phyloP scores from a whole-genome alignment of 2,888 invertebrate species.

The Mayetiola destructor region DNA sequence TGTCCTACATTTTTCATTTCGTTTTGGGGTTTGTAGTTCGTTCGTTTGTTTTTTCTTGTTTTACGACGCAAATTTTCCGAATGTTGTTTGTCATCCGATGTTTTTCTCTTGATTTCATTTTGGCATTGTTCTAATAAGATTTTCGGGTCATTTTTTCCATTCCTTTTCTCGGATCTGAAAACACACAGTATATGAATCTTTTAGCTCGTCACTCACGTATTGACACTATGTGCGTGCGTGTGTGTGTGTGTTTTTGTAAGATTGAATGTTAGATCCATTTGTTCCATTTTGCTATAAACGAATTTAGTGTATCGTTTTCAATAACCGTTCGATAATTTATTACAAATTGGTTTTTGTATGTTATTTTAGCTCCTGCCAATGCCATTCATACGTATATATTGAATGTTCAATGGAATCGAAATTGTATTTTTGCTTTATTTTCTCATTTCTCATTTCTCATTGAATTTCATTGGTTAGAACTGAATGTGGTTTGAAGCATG shows the following conservation, averaged over 20 bases:
- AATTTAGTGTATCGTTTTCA: background rate
- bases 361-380: background rate
- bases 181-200: background rate
- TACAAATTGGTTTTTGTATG: slow-evolving; percentile 7
- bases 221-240: background rate
- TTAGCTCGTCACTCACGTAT: background rate
- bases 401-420: too few relatives aligned
- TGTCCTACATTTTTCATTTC: too few relatives aligned
- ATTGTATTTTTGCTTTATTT: background rate
- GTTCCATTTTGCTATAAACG: background rate
- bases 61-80: background rate
- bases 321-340: slow-evolving; percentile 4
- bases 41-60: background rate
- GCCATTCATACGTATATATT: background rate
- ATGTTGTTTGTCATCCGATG: slow-evolving; percentile 1
- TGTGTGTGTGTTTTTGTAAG: background rate
- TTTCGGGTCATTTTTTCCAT: background rate
- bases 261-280: too few relatives aligned
- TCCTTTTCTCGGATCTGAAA: background rate
- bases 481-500: background rate
- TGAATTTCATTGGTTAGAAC: background rate
- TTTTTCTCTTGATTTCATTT: background rate
- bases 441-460: background rate
- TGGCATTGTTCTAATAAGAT: too few relatives aligned
- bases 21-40: background rate